Conservation (phyloP, 35 echinoderm and acorn worm species). For the Lytechinus variegatus region DNA sequence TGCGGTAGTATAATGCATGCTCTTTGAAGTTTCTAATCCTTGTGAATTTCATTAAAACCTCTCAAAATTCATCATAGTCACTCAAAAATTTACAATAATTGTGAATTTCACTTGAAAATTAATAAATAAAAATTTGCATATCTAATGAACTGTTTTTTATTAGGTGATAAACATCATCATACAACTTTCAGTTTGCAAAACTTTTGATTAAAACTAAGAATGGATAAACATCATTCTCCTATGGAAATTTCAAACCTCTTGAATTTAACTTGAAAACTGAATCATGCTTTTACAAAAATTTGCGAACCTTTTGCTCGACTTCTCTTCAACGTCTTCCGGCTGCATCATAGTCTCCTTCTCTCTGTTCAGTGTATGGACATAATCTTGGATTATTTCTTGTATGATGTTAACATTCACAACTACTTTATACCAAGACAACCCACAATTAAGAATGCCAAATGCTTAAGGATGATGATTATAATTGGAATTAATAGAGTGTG, state of each 20-base stretch:
- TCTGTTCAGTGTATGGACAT: constrained; percentile 10
- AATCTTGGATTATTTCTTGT: neutral
- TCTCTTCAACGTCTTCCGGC: neutral
- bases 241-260: too few relatives aligned
- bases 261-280: too few relatives aligned
- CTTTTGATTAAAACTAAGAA: neutral
- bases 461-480: neutral
- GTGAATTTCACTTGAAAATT: too few relatives aligned
- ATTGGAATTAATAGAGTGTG: neutral
- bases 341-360: neutral
- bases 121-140: too few relatives aligned
- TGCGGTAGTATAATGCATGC: too few relatives aligned
- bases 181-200: neutral
- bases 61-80: too few relatives aligned
- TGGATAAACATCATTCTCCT: neutral
- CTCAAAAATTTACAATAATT: too few relatives aligned
- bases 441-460: neutral
- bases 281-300: neutral
- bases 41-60: too few relatives aligned
- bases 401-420: neutral
- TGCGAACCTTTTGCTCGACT: neutral
- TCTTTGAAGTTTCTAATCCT: too few relatives aligned
- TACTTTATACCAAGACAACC: neutral
- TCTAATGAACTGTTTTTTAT: too few relatives aligned
- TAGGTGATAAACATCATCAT: neutral